Base-by-base conservation (phyloP, 2,113 vertebrate genomes). In the Crotalus horridus region DNA sequence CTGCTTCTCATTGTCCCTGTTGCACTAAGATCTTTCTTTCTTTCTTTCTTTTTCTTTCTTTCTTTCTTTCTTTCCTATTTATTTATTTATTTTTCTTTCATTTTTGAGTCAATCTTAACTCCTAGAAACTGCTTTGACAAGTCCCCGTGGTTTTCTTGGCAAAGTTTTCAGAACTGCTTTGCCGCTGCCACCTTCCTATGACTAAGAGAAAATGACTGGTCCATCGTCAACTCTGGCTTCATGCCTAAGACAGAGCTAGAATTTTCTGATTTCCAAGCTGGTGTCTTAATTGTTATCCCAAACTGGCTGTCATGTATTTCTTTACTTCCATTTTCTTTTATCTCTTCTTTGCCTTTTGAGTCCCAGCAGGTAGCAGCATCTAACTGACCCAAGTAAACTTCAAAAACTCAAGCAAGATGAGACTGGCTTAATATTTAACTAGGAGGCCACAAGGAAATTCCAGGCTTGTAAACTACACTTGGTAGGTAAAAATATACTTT, bases 1-100 rank as follows among this genome's bases (percentile, higher is more conserved):
- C 12, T 90, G 93, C 96, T 93, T 93, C 12, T 58, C 23, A 56
- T 53, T 88, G 53, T 21, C 17, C 29, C 21, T 88, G 29, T n/a
- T 74, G 24, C 51, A 23, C 12, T 55, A n/a, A 85, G 64, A 93
- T 51, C 48, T 51, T 8, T 58, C 6, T 2, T 21, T 9, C 8
- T 8, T 26, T 59, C 8, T 3, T 61, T 24, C 8, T 1, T 26
- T 61, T 58, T 8, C 7, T 51, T 48, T 48, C 48, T 51, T 51
- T 61, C 51, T 55, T 89, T 53, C 64, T 86, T 64, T 81, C 39
- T 12, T 2, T 46, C 2, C 48, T 51, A 51, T 51, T 51, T 51
- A 51, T 51, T 9, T 48, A 48, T 48, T 46, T 48, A 51, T 51
- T 46, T 8, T 56, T 11, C 13, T 74, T 74, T 33, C 64, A 33